These are phyloP conservation scores for Hetaerina americana DNA, from an alignment of 1,140 invertebrate genomes.

Conservation along the genomic window DNA sequence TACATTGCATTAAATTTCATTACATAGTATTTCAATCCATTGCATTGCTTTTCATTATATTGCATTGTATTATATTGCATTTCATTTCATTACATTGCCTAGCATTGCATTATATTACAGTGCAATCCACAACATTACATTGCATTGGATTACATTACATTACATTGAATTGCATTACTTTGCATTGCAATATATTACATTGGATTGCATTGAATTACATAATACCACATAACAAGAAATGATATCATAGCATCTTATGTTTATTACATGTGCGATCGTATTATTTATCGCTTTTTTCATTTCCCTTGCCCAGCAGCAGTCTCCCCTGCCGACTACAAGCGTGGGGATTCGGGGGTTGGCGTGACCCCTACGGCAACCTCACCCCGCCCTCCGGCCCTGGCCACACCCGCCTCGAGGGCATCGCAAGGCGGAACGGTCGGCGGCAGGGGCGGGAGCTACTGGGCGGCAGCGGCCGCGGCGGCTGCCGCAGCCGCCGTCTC, in stretches of 20 bases:
- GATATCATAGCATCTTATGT: no score
- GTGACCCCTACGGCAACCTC: not conserved
- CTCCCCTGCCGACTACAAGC: not conserved
- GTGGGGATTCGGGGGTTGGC: not conserved
- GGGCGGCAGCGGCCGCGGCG: not conserved
- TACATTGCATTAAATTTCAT: constrained; percentile 4
- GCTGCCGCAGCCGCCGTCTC: not conserved
- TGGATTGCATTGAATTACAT: not conserved
- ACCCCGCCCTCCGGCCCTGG: not conserved
- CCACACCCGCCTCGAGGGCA: no score
- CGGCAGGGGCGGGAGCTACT: no score
- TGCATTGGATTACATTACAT: constrained; percentile 6
- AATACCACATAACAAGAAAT: no score
- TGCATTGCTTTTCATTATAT: constrained; percentile 1
- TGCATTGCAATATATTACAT: not conserved
- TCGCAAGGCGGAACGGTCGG: no score
- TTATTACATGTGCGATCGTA: no score
- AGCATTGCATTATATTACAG: constrained; percentile 2
- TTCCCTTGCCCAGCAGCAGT: not conserved
- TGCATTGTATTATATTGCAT: not conserved
- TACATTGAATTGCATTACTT: constrained; percentile 1
- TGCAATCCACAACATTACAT: constrained; percentile 1
- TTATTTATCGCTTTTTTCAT: no score
- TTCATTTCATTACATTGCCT: constrained; percentile 1
- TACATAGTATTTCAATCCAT: constrained; percentile 1